phyloP scores from a whole-genome alignment of 2,888 invertebrate genomes.

The Opisthograptis luteolata region DNA sequence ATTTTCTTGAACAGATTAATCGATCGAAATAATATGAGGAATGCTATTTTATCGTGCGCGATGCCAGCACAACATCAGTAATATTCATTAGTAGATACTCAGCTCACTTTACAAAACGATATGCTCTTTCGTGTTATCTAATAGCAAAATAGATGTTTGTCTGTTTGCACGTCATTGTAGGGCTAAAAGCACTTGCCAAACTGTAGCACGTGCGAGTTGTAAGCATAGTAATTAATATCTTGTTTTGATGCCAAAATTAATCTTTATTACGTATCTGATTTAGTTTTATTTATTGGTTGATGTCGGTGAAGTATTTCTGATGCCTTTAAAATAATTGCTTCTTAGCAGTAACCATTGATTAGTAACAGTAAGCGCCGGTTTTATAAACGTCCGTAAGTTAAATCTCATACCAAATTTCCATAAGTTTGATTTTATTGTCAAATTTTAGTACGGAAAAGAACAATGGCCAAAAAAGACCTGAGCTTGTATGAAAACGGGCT shows the following conservation, averaged over 20 bases:
- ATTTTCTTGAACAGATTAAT: too few relatives aligned
- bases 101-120: neutral
- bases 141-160: neutral
- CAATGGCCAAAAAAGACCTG: too few relatives aligned
- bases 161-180: neutral
- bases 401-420: too few relatives aligned
- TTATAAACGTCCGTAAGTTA: too few relatives aligned
- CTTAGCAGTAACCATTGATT: too few relatives aligned
- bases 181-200: conserved; percentile 3
- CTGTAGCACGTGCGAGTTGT: conserved; percentile 7
- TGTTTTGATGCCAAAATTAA: conserved; percentile 13
- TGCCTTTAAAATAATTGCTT: too few relatives aligned
- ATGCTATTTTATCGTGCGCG: neutral
- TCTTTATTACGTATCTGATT: conserved; percentile 7
- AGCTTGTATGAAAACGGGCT: too few relatives aligned
- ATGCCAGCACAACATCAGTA: neutral
- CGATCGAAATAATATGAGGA: neutral
- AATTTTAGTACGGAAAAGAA: too few relatives aligned
- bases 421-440: too few relatives aligned
- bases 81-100: neutral
- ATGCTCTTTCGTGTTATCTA: neutral
- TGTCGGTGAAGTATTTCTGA: too few relatives aligned
- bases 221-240: neutral
- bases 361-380: too few relatives aligned
- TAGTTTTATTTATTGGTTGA: too few relatives aligned